phyloP scores from a whole-genome alignment of 2,888 invertebrate species.

The Scelioninae gen. 1 region DNA sequence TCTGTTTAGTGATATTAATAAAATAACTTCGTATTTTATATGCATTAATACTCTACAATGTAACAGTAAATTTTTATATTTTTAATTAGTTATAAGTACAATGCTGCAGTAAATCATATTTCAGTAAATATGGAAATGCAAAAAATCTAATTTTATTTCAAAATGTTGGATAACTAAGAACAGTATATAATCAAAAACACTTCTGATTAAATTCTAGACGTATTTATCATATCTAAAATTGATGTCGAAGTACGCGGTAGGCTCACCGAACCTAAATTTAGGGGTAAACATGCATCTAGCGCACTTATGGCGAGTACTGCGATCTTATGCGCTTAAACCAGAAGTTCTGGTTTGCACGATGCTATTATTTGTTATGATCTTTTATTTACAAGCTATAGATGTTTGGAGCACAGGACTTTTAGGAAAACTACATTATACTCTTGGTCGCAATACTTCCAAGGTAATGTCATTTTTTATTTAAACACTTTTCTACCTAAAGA shows the following conservation, averaged over 20 bases:
- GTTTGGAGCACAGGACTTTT: slow-evolving; percentile 91
- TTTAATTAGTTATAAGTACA: too few relatives aligned
- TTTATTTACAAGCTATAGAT: slow-evolving; percentile 93
- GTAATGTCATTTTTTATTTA: slow-evolving; percentile 70
- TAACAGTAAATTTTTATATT: too few relatives aligned
- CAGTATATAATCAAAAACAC: not conserved
- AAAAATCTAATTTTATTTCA: too few relatives aligned
- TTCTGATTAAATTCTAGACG: slow-evolving; percentile 84
- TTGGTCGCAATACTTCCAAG: slow-evolving; percentile 87
- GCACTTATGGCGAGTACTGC: slow-evolving; percentile 92
- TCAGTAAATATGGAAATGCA: too few relatives aligned
- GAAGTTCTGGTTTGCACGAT: slow-evolving; percentile 91
- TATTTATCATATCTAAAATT: slow-evolving; percentile 94
- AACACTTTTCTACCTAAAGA: too few relatives aligned
- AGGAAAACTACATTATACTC: slow-evolving; percentile 89
- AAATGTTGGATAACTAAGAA: not conserved
- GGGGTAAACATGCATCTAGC: slow-evolving; percentile 89
- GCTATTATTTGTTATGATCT: slow-evolving; percentile 89
- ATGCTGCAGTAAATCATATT: too few relatives aligned
- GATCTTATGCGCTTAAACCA: slow-evolving; percentile 91
- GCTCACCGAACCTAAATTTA: slow-evolving; percentile 85
- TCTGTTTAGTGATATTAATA: too few relatives aligned
- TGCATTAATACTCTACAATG: too few relatives aligned
- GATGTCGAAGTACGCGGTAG: slow-evolving; percentile 91
- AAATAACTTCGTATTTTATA: too few relatives aligned